Percentiles rank a stretch among this genome's conserved stretches.
phyloP scores from a whole-genome alignment of 2,888 invertebrate genomes.

The Drosophila rubida region DNA sequence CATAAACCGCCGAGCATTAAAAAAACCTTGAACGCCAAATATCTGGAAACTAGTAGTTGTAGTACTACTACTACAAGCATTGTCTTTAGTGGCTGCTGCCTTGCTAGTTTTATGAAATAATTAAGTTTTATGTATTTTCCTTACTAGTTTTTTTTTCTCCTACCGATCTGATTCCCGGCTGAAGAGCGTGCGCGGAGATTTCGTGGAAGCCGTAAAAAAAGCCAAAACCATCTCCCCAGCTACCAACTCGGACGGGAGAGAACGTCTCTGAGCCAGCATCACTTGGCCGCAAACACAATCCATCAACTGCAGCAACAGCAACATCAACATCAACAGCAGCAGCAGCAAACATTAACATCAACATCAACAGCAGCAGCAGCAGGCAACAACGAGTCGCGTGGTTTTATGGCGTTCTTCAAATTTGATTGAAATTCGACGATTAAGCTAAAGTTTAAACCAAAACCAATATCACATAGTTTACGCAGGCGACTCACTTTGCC shows the following conservation, averaged over 20 bases:
- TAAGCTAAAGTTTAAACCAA: slow-evolving; percentile 51
- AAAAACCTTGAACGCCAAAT: slow-evolving; percentile 37
- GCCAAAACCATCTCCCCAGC: slow-evolving; percentile 37
- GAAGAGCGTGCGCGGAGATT: slow-evolving; percentile 53
- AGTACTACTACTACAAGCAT: slow-evolving; percentile 44
- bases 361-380: slow-evolving; percentile 23
- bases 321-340: slow-evolving; percentile 7
- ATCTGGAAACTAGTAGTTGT: slow-evolving; percentile 39
- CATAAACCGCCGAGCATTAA: slow-evolving; percentile 79
- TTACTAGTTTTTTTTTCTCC: slow-evolving; percentile 73
- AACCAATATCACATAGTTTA: slow-evolving; percentile 54
- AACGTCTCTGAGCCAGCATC: slow-evolving; percentile 35
- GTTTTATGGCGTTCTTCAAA: slow-evolving; percentile 68
- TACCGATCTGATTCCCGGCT: slow-evolving; percentile 53
- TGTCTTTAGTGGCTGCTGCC: slow-evolving; percentile 31
- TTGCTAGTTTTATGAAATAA: slow-evolving; percentile 77
- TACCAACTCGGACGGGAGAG: slow-evolving; percentile 26
- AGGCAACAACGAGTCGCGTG: slow-evolving; percentile 25
- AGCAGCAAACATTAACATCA: neutral
- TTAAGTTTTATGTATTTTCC: slow-evolving; percentile 80
- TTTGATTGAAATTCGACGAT: slow-evolving; percentile 77
- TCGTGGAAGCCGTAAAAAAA: slow-evolving; percentile 75
- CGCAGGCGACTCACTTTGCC: slow-evolving; percentile 40
- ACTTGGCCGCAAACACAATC: slow-evolving; percentile 30
- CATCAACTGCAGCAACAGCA: slow-evolving; percentile 48